These are phyloP conservation scores for Tapera naevia DNA, from an alignment of 2,797 vertebrate genomes.

Conservation along the genomic window DNA sequence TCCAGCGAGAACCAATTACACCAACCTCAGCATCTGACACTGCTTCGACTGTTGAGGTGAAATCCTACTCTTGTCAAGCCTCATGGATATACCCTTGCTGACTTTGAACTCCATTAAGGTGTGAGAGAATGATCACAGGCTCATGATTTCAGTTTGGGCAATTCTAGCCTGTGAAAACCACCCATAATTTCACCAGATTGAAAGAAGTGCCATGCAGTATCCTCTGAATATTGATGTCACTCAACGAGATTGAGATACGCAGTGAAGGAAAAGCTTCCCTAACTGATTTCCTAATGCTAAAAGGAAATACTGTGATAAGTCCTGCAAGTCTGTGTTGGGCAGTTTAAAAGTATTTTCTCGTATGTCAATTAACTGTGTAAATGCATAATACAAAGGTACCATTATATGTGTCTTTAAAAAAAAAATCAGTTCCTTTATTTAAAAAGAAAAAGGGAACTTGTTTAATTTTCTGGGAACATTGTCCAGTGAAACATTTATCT, in stretches of 20 bases:
- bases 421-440: neutral
- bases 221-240: neutral
- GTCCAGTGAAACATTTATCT: constrained; percentile 40
- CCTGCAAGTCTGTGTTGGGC: neutral
- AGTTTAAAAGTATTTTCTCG: neutral
- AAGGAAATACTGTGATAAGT: neutral
- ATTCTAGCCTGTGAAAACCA: neutral
- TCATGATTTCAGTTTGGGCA: neutral
- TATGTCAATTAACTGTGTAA: neutral
- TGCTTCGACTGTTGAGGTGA: accelerated
- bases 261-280: neutral
- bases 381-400: neutral
- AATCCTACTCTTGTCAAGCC: neutral
- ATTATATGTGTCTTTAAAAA: neutral
- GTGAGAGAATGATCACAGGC: neutral
- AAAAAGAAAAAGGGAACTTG: neutral
- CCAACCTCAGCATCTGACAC: neutral
- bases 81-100: neutral
- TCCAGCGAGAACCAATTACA: neutral
- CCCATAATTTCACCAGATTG: neutral
- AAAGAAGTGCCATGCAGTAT: neutral
- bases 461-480: constrained; percentile 45
- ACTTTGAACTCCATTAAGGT: neutral
- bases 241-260: neutral
- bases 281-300: neutral